Evolutionary conservation across 2,113 vertebrate species (phyloP), one percentile per base, ranked within the genome.

Genomic region (Lonchura striata): DNA sequence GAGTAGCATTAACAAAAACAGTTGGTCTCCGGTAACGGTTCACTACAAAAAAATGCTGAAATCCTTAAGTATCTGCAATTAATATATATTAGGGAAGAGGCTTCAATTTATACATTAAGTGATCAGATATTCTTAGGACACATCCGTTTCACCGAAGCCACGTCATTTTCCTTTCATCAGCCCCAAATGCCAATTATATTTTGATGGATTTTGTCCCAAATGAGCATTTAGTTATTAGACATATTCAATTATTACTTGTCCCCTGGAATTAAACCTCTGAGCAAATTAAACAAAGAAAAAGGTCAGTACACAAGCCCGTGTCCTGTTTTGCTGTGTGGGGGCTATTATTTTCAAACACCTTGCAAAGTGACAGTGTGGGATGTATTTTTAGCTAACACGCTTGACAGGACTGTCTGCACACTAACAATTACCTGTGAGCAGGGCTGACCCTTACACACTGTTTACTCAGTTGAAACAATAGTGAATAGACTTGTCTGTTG

Each of bases 321-420:
- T 98, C 98, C 98, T 96, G 98, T 95, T 97, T 96, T 97, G 96
- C 97, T 97, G 98, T 95, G 97, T 96, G 81, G 92, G 96, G 97
- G 98, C 98, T 98, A 98, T 99, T 98, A 98, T 99, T 99, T 98
- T 96, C 98, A 96, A 98, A 97, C 97, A 98, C 98, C 98, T 98
- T 98, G 98, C 90, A 6, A 97, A 98, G 98, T 98, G 99, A 99
- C 99, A 98, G 98, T 94, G 97, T 96, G 97, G 97, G 97, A 97
- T 98, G 98, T 98, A 99, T 98, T 98, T 99, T 98, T 97, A 98
- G 98, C 98, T 92, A 95, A 97, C 97, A 96, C 49, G 95, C 98
- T 96, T 98, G 98, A 98, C 98, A 98, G 98, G 95, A 97, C 96
- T 91, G 97, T 98, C 98, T 97, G 93, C 94, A 70, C 98, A 96